Evolutionary conservation across 1,140 invertebrate species (phyloP).

Genomic region (Zaprionus taronus): DNA sequence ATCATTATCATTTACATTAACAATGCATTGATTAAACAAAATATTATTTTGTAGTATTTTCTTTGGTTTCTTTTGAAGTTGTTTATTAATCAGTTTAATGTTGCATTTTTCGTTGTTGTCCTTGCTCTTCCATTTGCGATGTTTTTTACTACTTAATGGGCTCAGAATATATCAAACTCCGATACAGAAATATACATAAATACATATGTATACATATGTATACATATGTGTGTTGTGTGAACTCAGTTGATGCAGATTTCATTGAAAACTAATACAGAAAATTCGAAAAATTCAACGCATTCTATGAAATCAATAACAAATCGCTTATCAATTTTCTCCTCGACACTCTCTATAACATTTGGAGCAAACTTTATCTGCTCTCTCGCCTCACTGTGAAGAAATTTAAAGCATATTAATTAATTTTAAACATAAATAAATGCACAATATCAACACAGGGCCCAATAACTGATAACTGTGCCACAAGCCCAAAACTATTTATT

Average conservation of each 20-base stretch:
- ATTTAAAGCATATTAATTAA: neutral
- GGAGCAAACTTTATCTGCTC: slow-evolving; percentile 22
- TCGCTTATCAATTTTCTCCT: slow-evolving; percentile 36
- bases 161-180: slow-evolving; percentile 14
- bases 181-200: slow-evolving; percentile 15
- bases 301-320: slow-evolving; percentile 33
- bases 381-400: neutral
- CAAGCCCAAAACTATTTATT: slow-evolving; percentile 41
- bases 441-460: slow-evolving; percentile 46
- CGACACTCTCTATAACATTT: slow-evolving; percentile 14
- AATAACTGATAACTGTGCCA: slow-evolving; percentile 12
- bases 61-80: slow-evolving; percentile 4
- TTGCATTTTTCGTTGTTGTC: slow-evolving; percentile 18
- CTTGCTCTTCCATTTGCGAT: slow-evolving; percentile 60
- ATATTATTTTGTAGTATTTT: slow-evolving; percentile 63
- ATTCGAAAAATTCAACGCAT: slow-evolving; percentile 23
- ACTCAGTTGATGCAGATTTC: neutral
- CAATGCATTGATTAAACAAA: slow-evolving; percentile 11
- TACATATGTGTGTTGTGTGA: neutral
- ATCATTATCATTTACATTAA: slow-evolving; percentile 29
- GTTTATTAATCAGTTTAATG: slow-evolving; percentile 22
- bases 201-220: no score
- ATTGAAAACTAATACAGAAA: neutral
- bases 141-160: slow-evolving; percentile 31
- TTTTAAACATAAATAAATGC: slow-evolving; percentile 66